Conservation (phyloP, 2,113 vertebrate species). For the Conger conger region DNA sequence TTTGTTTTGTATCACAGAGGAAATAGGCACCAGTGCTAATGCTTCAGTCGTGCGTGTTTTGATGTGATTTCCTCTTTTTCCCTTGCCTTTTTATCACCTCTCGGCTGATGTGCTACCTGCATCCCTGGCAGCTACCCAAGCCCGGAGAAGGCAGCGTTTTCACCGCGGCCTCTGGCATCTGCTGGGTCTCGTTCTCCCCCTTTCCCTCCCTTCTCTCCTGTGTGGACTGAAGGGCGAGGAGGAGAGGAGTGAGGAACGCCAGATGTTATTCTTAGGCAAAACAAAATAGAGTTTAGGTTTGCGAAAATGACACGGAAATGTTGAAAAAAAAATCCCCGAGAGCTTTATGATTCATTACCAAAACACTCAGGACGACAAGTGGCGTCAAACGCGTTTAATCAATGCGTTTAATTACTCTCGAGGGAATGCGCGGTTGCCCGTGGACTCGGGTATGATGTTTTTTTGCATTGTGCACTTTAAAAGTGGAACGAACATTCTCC, state of each 20-base stretch:
- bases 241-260: background rate
- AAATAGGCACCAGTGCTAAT: conserved; percentile 9
- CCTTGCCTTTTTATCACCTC: background rate
- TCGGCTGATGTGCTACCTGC: background rate
- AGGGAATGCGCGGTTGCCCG: conserved; percentile 1
- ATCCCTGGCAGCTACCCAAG: background rate
- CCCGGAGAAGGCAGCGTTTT: background rate
- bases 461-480: background rate
- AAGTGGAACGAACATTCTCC: background rate
- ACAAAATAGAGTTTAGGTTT: conserved; percentile 12
- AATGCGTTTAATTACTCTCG: conserved; percentile 31
- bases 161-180: background rate
- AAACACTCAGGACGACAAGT: conserved; percentile 20
- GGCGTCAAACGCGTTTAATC: conserved; percentile 27
- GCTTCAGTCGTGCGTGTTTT: conserved; percentile 26
- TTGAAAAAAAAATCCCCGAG: conserved; percentile 20
- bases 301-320: conserved; percentile 4
- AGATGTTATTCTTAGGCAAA: conserved; percentile 28
- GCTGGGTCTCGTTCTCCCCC: background rate
- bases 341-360: conserved; percentile 33
- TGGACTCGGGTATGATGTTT: background rate
- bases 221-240: conserved; percentile 26
- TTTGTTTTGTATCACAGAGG: conserved; percentile 32
- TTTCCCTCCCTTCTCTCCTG: background rate
- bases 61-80: background rate